Conservation (phyloP, 53 echinoderm and acorn worm species). For the Paelopatides confundens region DNA sequence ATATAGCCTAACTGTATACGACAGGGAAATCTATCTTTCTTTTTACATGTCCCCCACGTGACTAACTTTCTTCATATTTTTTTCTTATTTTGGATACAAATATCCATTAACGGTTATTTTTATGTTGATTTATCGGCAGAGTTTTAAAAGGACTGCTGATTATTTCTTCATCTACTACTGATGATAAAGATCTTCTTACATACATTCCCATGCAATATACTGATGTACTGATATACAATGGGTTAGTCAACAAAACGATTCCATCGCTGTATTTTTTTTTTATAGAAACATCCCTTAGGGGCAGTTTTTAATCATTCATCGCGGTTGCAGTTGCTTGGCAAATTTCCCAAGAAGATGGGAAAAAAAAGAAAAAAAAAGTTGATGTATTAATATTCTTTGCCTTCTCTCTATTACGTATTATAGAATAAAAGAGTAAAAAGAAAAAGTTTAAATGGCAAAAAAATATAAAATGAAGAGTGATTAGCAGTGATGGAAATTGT, state of each 20-base stretch:
- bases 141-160: background rate
- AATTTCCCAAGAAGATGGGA: too few relatives aligned
- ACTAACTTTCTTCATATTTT: background rate
- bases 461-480: too few relatives aligned
- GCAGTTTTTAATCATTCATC: background rate
- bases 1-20: too few relatives aligned
- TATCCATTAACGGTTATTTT: background rate
- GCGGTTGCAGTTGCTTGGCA: too few relatives aligned
- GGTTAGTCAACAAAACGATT: background rate
- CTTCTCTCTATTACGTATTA: too few relatives aligned
- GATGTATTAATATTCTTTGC: too few relatives aligned
- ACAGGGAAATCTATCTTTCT: background rate
- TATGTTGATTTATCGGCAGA: background rate
- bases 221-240: background rate
- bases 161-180: background rate
- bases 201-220: slow-evolving; percentile 1
- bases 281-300: background rate
- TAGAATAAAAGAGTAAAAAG: too few relatives aligned
- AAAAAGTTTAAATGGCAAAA: too few relatives aligned
- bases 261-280: too few relatives aligned
- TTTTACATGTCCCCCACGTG: background rate
- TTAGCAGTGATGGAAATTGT: too few relatives aligned
- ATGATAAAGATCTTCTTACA: background rate
- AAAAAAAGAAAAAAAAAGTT: too few relatives aligned
- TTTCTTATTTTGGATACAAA: background rate